Conservation (phyloP, 2,888 invertebrate genomes). For the Napeogenes sylphis region DNA sequence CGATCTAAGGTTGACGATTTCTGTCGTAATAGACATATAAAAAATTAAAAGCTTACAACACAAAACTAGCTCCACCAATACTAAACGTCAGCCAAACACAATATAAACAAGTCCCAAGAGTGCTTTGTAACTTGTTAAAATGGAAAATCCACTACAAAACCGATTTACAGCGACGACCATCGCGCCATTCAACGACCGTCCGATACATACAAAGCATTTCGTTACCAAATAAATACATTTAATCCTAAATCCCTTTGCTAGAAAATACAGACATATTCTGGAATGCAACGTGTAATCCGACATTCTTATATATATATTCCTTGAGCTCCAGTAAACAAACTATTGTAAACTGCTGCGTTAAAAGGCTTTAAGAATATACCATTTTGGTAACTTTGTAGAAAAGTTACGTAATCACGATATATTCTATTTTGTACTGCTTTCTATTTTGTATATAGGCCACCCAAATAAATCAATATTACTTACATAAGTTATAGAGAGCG, state of each 20-base stretch:
- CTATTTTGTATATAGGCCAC: too few relatives aligned
- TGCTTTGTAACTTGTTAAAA: conserved; percentile 11
- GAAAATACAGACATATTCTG: conserved; percentile 16
- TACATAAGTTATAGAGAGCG: too few relatives aligned
- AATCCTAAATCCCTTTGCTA: conserved; percentile 16
- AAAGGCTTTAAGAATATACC: not conserved
- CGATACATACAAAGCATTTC: conserved; percentile 15
- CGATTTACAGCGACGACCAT: conserved; percentile 12
- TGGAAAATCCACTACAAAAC: conserved; percentile 16
- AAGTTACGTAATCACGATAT: not conserved
- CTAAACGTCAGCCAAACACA: not conserved
- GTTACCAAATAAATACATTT: conserved; percentile 13
- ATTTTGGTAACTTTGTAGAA: not conserved
- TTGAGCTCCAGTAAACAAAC: not conserved
- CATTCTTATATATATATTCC: conserved; percentile 3
- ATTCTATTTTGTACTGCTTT: too few relatives aligned
- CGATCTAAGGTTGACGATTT: too few relatives aligned
- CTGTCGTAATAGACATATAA: not conserved
- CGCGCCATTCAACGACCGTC: conserved; percentile 9
- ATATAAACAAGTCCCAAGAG: not conserved
- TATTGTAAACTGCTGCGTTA: not conserved
- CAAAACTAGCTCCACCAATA: not conserved
- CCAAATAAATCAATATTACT: too few relatives aligned
- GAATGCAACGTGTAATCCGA: not conserved
- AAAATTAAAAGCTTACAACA: not conserved